Base-by-base conservation (phyloP, 2,888 invertebrate species). In the Apotomis betuletana region DNA sequence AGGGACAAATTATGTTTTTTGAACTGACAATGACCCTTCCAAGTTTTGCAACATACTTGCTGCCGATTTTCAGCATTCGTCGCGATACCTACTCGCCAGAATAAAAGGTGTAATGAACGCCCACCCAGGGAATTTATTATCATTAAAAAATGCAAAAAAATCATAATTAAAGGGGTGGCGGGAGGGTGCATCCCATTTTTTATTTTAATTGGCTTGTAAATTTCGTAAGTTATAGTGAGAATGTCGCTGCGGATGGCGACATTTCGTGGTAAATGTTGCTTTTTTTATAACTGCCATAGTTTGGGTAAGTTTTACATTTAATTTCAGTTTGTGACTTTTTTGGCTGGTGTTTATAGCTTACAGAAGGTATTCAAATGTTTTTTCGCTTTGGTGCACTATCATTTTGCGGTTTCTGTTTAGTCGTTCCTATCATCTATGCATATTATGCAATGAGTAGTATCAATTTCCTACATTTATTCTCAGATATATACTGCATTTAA, bases 131-230 rank as follows among this genome's bases (percentile, higher is more conserved):
- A 88, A 91, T 91, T 90, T 92, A 92, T 91, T 90, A 89, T 90
- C 91, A 90, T 91, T 90, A 90, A 91, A 92, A 92, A 91, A 90
- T 87, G 90, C 87, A 90, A 90, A 92, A 78, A 91, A 91, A 91
- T 86, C 87, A 90, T 92, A 90, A 92, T 92, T 88, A 91, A 91
- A 90, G 88, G 90, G 92, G 90, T 87, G 90, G 87, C 77, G 81
- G 81, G 83, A 87, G 82, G 89, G 85, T 87, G 90, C 86, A 86
- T 86, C 87, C 87, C 90, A 90, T 91, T 91, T 91, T 92, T 91
- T 90, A 92, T 88, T 90, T 90, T 91, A 92, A 91, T 92, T 91
- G 91, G 88, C 90, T 89, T 91, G 91, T 92, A 90, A 91, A 92
- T 92, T 90, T 88, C 87, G 84, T 88, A 90, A 92, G 88, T 90